These are phyloP conservation scores for Osmerus mordax DNA, from an alignment of 2,113 vertebrate genomes.

Conservation along the genomic window DNA sequence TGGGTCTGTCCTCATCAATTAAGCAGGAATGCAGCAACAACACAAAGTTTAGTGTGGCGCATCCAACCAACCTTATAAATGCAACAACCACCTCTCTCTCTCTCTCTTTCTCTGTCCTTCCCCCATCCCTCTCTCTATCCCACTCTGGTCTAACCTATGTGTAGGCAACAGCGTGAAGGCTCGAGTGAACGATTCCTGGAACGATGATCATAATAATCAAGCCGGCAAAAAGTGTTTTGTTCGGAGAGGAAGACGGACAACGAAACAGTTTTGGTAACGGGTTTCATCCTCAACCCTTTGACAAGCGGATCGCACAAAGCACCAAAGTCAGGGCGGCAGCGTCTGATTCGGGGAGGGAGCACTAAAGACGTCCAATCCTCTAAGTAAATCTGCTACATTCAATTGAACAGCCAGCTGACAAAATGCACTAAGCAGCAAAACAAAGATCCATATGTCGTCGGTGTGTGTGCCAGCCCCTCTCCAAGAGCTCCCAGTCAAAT, in stretches of 20 bases:
- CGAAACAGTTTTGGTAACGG: no score
- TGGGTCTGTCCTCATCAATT: constrained; percentile 35
- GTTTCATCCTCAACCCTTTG: no score
- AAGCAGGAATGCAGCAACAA: constrained; percentile 16
- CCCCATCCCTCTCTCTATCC: not conserved
- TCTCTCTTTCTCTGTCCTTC: not conserved
- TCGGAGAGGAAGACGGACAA: no score
- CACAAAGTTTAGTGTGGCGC: constrained; percentile 8
- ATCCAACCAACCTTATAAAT: not conserved
- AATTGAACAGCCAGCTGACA: constrained; percentile 14
- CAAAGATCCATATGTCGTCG: constrained; percentile 71
- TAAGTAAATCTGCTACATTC: constrained; percentile 4
- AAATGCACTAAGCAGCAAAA: constrained; percentile 34
- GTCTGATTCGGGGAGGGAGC: not conserved
- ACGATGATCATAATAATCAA: no score
- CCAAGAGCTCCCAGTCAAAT: constrained; percentile 60
- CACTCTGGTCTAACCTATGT: not conserved
- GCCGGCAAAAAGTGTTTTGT: no score
- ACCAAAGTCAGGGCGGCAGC: no score
- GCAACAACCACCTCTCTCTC: not conserved
- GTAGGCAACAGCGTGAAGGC: no score
- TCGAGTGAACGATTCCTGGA: no score
- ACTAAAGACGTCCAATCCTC: constrained; percentile 1
- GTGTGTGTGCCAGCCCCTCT: constrained; percentile 55
- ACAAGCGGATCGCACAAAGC: no score